Base-by-base conservation (phyloP, 2,888 invertebrate species). In the Hesperia comma region DNA sequence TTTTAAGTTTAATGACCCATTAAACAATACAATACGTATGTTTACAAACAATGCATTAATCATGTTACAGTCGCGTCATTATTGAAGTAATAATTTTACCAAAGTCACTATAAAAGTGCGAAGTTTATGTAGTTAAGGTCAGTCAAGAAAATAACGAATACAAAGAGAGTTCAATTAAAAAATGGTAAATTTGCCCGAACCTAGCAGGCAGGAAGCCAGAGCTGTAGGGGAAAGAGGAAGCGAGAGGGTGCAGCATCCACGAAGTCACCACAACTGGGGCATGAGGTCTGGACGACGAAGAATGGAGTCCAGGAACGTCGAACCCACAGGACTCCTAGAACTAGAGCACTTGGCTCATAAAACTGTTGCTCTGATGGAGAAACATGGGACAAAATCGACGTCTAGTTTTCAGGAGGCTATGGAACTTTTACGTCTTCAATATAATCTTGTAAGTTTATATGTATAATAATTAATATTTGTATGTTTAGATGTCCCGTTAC, bases 351-450 rank as follows among this genome's bases (percentile, higher is more conserved):
- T 79, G 40, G 79, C 83, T 0, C 53, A 67, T n/a, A 73, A 73
- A 67, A 68, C 81, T 10, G 80, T 84, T 0, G 56, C 71, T 4
- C 66, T 85, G 2, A 84, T 84, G 82, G 80, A 82, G 69, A 85
- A 74, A 63, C 74, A 83, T 63, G 68, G 66, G 1, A 70, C 75
- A 0, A 78, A 74, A 69, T 75, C 76, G 0, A 72, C 78, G 19
- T 33, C 70, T 4, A 79, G 80, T 64, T 82, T 74, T 61, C 43
- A 72, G 0, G 70, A 62, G 49, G 83, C 78, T 0, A 84, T 86
- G 83, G 83, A 82, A 61, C 73, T 85, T n/a, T 68, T 86, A 43
- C 74, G 87, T 49, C 67, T 72, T 17, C 82, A 86, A 69, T 81
- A 85, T 62, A 86, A 85, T 70, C 53, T 66, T 17, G 66, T 66